Base-by-base conservation (phyloP, 1,140 invertebrate species). In the Calephelis virginiensis region DNA sequence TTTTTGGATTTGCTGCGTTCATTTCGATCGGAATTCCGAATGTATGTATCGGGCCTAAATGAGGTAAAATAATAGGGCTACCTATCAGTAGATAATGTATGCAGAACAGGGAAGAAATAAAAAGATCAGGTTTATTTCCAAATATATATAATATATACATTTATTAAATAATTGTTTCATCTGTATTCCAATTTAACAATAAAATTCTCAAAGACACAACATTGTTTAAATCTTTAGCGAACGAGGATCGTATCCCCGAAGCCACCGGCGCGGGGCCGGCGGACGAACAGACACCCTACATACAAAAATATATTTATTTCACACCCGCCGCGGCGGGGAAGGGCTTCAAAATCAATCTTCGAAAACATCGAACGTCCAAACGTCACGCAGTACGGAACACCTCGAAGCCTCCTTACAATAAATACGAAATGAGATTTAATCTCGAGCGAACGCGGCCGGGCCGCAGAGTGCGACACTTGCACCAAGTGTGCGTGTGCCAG, bases 71-170 rank as follows among this genome's bases (percentile, higher is more conserved):
- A 28, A 28, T 28, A 0, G 28, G 28, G 28, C 28, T 28, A 28
- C 28, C 28, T 28, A 28, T 4, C 28, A n/a, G 28, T 28, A 28
- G 28, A 28, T 28, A 28, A 28, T 28, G 28, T 28, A 28, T 28
- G 28, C 28, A 28, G 28, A 28, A 1, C 28, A 28, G 28, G 28
- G 28, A 28, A 28, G 2, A 28, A 81, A 82, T 77, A 80, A 78
- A 86, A 84, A 83, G 74, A 75, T 67, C 79, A 50, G 60, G 63
- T 75, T 64, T 84, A 85, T 78, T 87, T 90, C 81, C 86, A 90
- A 89, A 90, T 90, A 90, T 90, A 90, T 89, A 89, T 86, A 81
- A 86, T 89, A 88, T 87, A 87, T 89, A 89, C 85, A 90, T 88
- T 88, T 82, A 90, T 88, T 90, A 90, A 90, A 89, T 90, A 89